Percentiles rank a stretch among this genome's conserved stretches.
phyloP scores from a whole-genome alignment of 2,888 invertebrate genomes.

The Lithophane ornitopus region DNA sequence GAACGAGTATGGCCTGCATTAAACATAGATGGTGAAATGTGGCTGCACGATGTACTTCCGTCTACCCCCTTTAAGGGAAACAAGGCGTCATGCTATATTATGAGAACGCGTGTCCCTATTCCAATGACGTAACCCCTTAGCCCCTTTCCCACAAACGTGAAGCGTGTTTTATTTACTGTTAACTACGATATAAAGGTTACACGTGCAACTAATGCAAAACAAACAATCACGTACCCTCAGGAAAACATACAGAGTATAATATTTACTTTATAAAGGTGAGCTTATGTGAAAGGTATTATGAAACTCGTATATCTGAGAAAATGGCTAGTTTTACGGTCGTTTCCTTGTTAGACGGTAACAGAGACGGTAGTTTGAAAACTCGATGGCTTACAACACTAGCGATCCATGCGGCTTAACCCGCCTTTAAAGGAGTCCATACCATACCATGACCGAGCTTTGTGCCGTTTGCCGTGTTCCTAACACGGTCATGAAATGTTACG shows the following conservation, averaged over 20 bases:
- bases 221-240: conserved; percentile 18
- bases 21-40: background rate
- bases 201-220: conserved; percentile 32
- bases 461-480: no score
- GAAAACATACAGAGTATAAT: conserved; percentile 17
- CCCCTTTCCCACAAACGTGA: conserved; percentile 9
- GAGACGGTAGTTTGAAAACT: background rate
- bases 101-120: background rate
- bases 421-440: background rate
- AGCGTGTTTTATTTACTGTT: conserved; percentile 31
- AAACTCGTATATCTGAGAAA: conserved; percentile 21
- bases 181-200: conserved; percentile 26
- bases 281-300: conserved; percentile 8
- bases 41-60: background rate
- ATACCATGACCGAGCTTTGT: background rate
- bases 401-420: background rate
- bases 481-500: no score
- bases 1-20: no score
- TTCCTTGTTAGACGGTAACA: conserved; percentile 39
- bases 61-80: no score
- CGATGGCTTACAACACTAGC: background rate
- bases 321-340: conserved; percentile 16
- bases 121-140: conserved; percentile 26
- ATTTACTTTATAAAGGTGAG: conserved; percentile 38
- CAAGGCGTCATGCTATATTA: background rate